A percentile compares a stretch with the other conserved stretches of the same genome.
These are phyloP conservation scores for Actinia equina DNA, from an alignment of 64 coral and sea anemone genomes.

Conservation along the genomic window DNA sequence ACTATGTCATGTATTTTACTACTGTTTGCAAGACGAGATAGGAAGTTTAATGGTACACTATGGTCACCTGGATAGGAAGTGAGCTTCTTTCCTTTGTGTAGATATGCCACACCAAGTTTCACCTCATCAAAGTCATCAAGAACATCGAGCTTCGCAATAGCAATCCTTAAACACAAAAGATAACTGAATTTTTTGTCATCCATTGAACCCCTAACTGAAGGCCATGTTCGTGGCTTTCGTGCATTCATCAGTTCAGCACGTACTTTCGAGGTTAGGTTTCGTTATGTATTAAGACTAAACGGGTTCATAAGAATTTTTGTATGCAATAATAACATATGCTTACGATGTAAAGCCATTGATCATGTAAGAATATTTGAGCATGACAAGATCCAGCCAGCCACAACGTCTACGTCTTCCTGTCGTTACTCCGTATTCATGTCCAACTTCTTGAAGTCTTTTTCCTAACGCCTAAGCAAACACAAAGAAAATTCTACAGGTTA, in stretches of 20 bases:
- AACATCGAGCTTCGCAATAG: slow-evolving; percentile 89
- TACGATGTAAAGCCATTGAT: slow-evolving; percentile 97
- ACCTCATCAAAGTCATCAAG: slow-evolving; percentile 90
- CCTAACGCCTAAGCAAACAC: slow-evolving; percentile 66
- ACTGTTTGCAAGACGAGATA: too few species aligned
- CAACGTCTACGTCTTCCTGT: slow-evolving; percentile 86
- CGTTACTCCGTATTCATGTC: slow-evolving; percentile 90
- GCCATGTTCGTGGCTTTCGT: too few species aligned
- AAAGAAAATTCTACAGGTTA: not conserved
- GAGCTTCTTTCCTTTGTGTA: slow-evolving; percentile 71
- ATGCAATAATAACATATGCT: not conserved
- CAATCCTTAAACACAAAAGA: slow-evolving; percentile 58
- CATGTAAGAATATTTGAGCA: slow-evolving; percentile 91
- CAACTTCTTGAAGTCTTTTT: slow-evolving; percentile 69
- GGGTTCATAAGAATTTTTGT: not conserved
- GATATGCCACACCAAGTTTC: slow-evolving; percentile 87
- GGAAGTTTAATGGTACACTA: too few species aligned
- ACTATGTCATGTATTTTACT: too few species aligned
- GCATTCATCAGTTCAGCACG: too few species aligned
- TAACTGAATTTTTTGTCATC: not conserved
- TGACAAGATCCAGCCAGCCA: slow-evolving; percentile 95
- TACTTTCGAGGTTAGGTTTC: not conserved
- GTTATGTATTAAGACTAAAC: too few species aligned
- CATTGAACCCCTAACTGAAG: too few species aligned
- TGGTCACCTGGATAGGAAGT: slow-evolving; percentile 69